Evolutionary conservation across 2,888 invertebrate species (phyloP), one percentile per base, ranked within the genome.

Genomic region (Synergus umbraculus): DNA sequence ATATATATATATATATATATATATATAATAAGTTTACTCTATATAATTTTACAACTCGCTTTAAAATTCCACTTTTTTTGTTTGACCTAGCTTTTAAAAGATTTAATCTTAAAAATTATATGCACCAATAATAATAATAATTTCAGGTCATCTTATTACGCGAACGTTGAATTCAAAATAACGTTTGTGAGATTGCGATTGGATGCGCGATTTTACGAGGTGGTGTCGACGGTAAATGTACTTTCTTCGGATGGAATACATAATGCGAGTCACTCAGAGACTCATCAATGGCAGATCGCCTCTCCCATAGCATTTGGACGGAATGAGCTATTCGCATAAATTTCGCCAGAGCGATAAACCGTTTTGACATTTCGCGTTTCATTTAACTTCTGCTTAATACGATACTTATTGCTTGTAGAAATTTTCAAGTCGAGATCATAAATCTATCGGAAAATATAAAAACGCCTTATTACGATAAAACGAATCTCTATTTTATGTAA

Each of bases 211-310:
- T 82, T 81, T 81, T 81, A 81, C 80, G 81, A 83, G 81, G 78
- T 79, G 80, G 83, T 81, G 73, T 78, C 79, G 78, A 49, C 78
- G 78, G 78, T 81, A 81, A 83, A 82, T 82, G 79, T 78, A 81
- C 81, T 82, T 79, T 82, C 76, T 81, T 78, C 78, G 79, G 80
- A 81, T 81, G 78, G 82, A 81, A 83, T 83, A 83, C 82, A 77
- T 83, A 82, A 83, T 82, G 79, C 78, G 81, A 79, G 67, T 79
- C 78, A 79, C 81, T 77, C 80, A 79, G 82, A 81, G 82, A 78
- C 79, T 80, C 69, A 78, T 79, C 80, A 79, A 82, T 81, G 82
- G 77, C 79, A 77, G 69, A 77, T 78, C 63, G 66, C 67, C 67
- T 76, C 66, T 54, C 58, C 60, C 29, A 77, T 79, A 77, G 80